Evolutionary conservation across 2,797 vertebrate species (phyloP).

Genomic region (Syngnathus rostellatus): DNA sequence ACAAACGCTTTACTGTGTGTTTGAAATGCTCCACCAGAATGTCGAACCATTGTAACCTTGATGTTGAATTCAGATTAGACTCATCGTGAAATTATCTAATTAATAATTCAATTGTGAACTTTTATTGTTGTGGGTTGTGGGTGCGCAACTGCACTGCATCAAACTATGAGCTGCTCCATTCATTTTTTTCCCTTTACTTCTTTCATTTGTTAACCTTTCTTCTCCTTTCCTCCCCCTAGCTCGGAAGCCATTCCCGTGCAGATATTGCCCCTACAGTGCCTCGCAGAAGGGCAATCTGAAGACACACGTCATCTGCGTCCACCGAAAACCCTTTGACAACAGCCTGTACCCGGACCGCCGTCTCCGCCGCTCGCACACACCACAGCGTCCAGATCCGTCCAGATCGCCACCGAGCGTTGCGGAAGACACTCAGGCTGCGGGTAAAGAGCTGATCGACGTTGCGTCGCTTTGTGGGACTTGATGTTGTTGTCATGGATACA

Average conservation of each 20-base stretch:
- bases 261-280: conserved; percentile 93
- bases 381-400: conserved; percentile 35
- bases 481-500: conserved; percentile 51
- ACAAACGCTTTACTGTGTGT: too few relatives aligned
- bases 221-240: conserved; percentile 37
- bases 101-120: too few relatives aligned
- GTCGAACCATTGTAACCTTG: too few relatives aligned
- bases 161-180: not conserved
- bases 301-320: conserved; percentile 95
- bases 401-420: conserved; percentile 38
- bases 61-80: too few relatives aligned
- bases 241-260: conserved; percentile 91
- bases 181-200: not conserved
- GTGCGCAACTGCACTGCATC: not conserved
- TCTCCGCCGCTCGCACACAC: conserved; percentile 84
- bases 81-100: too few relatives aligned
- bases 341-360: conserved; percentile 95
- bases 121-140: not conserved
- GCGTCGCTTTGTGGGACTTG: conserved; percentile 64
- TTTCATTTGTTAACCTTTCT: conserved; percentile 5
- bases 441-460: conserved; percentile 46
- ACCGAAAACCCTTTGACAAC: conserved; percentile 98
- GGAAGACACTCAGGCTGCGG: conserved; percentile 31
- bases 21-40: too few relatives aligned
- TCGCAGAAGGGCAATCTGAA: conserved; percentile 99